Evolutionary conservation across 2,113 vertebrate genomes (phyloP), one percentile per base, ranked within the genome.

Genomic region (Nanger granti): DNA sequence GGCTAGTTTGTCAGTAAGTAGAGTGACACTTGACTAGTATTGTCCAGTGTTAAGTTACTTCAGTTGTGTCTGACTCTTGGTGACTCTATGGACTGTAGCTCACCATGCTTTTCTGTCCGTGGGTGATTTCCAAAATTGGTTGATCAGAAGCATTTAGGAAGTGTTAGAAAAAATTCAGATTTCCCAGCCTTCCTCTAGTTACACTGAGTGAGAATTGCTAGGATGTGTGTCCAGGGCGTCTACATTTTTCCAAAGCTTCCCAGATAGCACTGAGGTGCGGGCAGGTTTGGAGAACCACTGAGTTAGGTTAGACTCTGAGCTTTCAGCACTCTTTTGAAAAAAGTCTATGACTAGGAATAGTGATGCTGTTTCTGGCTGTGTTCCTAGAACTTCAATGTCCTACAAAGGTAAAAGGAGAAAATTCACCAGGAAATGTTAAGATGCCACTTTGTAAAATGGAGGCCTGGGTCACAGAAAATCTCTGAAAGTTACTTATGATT

Each of bases 401-500:
- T 60, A 34, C 0, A 7, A 80, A 85, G 5, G 31, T 24, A 62
- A 29, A 20, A 52, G 44, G 49, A 60, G 47, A 47, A 93, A 76
- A 54, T 34, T 87, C 26, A 47, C 24, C 47, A 62, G 49, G 34
- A 84, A 96, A 73, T 26, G 80, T 59, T 59, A 47, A 54, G 18
- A 26, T 37, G n/a, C 11, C 15, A 13, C 49, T 82, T 69, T 69
- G 60, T 87, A 55, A 94, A 49, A 64, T 18, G 14, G 34, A 95
- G 44, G 15, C 5, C 62, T 17, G 34, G 55, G 28, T 34, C n/a
- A 47, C 9, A 41, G 44, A 80, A 92, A 96, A 59, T 28, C 49
- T 60, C 64, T 41, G 6, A 76, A 92, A 92, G 59, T 83, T 49
- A 20, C 28, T 93, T 97, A 95, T 87, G 47, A 96, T 89, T 94